phyloP scores from a whole-genome alignment of 2,113 vertebrate genomes.

The Potamarius usumacintae region DNA sequence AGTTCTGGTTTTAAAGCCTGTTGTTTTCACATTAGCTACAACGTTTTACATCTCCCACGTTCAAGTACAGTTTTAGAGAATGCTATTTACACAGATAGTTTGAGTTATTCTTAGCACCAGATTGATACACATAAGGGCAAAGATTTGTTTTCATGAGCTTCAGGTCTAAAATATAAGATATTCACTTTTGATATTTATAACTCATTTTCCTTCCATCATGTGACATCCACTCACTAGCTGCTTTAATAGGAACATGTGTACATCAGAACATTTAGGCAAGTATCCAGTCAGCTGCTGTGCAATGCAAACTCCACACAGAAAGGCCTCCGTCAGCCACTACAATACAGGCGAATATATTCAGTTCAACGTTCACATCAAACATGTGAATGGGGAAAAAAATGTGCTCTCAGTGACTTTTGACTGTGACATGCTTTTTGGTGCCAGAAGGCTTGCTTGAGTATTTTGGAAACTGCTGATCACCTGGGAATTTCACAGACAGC shows the following conservation, averaged over 20 bases:
- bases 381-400: neutral
- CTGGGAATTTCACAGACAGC: neutral
- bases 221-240: neutral
- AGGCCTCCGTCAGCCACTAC: too few relatives aligned
- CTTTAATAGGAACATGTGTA: neutral
- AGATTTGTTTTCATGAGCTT: neutral
- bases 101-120: too few relatives aligned
- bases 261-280: neutral
- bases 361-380: neutral
- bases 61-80: neutral
- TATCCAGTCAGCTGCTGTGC: neutral
- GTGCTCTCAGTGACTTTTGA: neutral
- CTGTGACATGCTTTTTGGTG: neutral
- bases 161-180: neutral
- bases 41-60: neutral
- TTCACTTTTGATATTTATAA: neutral
- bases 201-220: neutral
- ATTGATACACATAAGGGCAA: neutral
- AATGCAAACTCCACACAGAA: too few relatives aligned
- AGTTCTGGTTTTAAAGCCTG: neutral
- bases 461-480: neutral
- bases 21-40: neutral
- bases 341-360: neutral
- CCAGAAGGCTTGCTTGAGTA: neutral
- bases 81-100: neutral